Evolutionary conservation across 2,888 invertebrate genomes (phyloP), one percentile per base, ranked within the genome.

Genomic region (Agrotis clavis): DNA sequence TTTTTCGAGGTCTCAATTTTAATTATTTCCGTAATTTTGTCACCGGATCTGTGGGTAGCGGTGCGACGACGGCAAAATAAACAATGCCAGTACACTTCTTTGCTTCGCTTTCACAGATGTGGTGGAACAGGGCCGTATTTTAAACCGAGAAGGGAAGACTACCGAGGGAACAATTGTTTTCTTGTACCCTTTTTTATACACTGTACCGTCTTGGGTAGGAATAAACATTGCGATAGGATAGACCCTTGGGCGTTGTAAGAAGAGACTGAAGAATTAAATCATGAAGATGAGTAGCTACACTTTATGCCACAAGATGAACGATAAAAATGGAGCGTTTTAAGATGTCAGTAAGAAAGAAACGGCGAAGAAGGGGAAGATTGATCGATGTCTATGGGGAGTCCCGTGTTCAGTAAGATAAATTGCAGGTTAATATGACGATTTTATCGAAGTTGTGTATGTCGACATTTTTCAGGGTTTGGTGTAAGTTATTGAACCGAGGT

Each of bases 1-100:
- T 53, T 61, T 65, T 81, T 71, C 30, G 67, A 41, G 71, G 66
- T 71, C 62, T 81, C 68, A 21, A 74, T 80, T 86, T 86, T 89
- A 88, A 89, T 89, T 86, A 84, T 84, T 85, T 88, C 87, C 88
- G 83, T 77, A 72, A 79, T 79, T 79, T 75, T 67, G 86, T 78
- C 81, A 77, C 77, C 73, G 80, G 80, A 83, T 84, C 79, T 79
- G 60, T 13, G 21, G 13, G 70, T 74, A 54, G 65, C 59, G 67
- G 61, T 21, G 54, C 45, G 53, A n/a, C 47, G 51, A 60, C 70
- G 70, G 74, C 70, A 81, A 86, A 86, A 83, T 86, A 86, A 88
- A 85, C 82, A 84, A 71, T 71, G 76, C 67, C 69, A 68, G 65
- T 73, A 69, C 72, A 69, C n/a, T n/a, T n/a, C n/a, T 76, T 57